These are phyloP conservation scores for Nomada ferruginata DNA, from an alignment of 2,888 invertebrate species.

Conservation along the genomic window DNA sequence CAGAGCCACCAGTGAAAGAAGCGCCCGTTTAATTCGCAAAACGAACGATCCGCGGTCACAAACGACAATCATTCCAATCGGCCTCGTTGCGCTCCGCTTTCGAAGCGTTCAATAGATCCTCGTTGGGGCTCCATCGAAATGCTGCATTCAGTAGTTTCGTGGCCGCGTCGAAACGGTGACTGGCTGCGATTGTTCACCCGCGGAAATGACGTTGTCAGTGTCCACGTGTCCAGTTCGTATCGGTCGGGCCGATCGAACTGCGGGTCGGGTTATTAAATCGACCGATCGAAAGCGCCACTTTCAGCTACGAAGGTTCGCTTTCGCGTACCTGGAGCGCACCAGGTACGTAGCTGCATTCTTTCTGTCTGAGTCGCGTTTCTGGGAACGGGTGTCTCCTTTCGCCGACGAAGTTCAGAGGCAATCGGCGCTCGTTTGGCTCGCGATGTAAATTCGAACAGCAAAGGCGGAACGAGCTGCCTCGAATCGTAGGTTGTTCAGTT, in stretches of 20 bases:
- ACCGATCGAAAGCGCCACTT: conserved; percentile 6
- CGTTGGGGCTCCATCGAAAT: neutral
- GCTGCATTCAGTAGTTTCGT: conserved; percentile 42
- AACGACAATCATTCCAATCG: conserved; percentile 41
- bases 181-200: conserved; percentile 51
- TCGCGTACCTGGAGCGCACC: conserved; percentile 1
- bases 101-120: conserved; percentile 26
- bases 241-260: neutral
- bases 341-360: conserved; percentile 13
- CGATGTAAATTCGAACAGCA: no score
- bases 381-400: neutral
- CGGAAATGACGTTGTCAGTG: conserved; percentile 66
- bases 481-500: no score
- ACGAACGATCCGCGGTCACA: conserved; percentile 38
- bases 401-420: neutral
- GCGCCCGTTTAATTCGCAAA: conserved; percentile 40
- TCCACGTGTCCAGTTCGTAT: neutral
- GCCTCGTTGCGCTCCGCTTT: conserved; percentile 22
- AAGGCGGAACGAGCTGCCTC: no score
- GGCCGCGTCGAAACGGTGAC: conserved; percentile 47
- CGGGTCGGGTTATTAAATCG: conserved; percentile 36
- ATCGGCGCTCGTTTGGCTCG: neutral
- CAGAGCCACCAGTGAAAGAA: neutral
- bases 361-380: neutral
- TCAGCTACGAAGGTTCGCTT: conserved; percentile 52